These are phyloP conservation scores for Cheumatopsyche charites DNA, from an alignment of 1,140 invertebrate species.

Conservation along the genomic window DNA sequence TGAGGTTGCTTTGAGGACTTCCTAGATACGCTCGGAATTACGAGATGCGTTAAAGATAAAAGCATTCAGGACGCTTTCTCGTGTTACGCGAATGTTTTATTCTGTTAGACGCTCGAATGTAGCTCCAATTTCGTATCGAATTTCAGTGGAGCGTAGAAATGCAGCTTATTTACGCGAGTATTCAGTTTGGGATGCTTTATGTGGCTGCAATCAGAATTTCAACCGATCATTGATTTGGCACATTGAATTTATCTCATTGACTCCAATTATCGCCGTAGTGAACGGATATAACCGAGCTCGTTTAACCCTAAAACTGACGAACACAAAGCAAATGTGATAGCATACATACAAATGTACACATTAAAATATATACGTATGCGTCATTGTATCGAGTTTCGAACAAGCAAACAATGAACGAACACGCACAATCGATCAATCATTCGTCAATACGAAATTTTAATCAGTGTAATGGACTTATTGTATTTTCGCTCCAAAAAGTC, in stretches of 20 bases:
- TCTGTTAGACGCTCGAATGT: background rate
- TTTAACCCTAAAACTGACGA: background rate
- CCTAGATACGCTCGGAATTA: background rate
- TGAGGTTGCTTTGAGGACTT: conserved; percentile 2
- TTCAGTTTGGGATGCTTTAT: too few relatives aligned
- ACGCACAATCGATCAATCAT: conserved; percentile 26
- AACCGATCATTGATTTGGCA: too few relatives aligned
- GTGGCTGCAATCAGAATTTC: too few relatives aligned
- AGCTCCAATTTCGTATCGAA: background rate
- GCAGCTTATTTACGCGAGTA: too few relatives aligned
- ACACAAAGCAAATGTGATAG: background rate
- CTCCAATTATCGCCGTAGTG: too few relatives aligned
- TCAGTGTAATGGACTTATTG: conserved; percentile 31
- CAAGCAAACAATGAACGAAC: conserved; percentile 19
- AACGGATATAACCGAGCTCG: too few relatives aligned
- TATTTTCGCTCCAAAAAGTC: background rate
- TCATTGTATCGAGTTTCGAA: background rate
- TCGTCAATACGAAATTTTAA: conserved; percentile 21
- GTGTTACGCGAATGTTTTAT: background rate
- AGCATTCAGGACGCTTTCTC: background rate
- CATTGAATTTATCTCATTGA: too few relatives aligned
- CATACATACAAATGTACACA: too few relatives aligned
- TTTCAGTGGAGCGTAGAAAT: background rate
- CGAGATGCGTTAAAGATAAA: background rate
- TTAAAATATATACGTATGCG: too few relatives aligned